Evolutionary conservation across 2,113 vertebrate species (phyloP).

Genomic region (Nansenia antarctica): DNA sequence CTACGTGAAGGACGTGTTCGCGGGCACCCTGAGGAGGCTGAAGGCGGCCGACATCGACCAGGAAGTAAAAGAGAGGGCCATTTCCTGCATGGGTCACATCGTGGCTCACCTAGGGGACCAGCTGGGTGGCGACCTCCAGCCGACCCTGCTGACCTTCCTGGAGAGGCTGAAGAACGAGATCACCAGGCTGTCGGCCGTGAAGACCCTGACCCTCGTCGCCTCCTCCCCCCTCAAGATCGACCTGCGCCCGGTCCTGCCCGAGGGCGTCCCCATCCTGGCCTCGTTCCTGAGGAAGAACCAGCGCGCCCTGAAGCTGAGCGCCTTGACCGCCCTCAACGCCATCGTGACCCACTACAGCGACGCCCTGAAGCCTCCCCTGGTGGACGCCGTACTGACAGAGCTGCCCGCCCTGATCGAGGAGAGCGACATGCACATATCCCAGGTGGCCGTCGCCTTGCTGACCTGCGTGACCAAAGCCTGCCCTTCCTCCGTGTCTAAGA

Average conservation of each 20-base stretch:
- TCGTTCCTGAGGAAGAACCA: constrained; percentile 93
- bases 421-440: constrained; percentile 90
- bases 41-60: constrained; percentile 93
- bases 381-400: constrained; percentile 81
- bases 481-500: constrained; percentile 80
- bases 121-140: constrained; percentile 79
- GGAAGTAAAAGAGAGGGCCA: constrained; percentile 94
- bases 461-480: constrained; percentile 80
- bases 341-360: constrained; percentile 83
- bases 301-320: constrained; percentile 83
- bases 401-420: constrained; percentile 86
- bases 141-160: constrained; percentile 84
- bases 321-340: constrained; percentile 80
- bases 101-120: constrained; percentile 85
- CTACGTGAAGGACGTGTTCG: constrained; percentile 80
- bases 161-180: constrained; percentile 93
- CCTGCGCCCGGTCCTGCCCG: constrained; percentile 80
- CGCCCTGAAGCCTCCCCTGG: constrained; percentile 76
- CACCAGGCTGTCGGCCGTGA: constrained; percentile 86
- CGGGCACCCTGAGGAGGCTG: constrained; percentile 80
- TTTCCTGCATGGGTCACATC: constrained; percentile 89
- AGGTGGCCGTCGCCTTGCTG: constrained; percentile 83
- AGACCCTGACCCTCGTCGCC: constrained; percentile 81
- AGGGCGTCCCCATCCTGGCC: constrained; percentile 83
- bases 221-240: constrained; percentile 80